These are phyloP conservation scores for Drosophila subquinaria DNA, from an alignment of 2,888 invertebrate genomes.

Conservation along the genomic window DNA sequence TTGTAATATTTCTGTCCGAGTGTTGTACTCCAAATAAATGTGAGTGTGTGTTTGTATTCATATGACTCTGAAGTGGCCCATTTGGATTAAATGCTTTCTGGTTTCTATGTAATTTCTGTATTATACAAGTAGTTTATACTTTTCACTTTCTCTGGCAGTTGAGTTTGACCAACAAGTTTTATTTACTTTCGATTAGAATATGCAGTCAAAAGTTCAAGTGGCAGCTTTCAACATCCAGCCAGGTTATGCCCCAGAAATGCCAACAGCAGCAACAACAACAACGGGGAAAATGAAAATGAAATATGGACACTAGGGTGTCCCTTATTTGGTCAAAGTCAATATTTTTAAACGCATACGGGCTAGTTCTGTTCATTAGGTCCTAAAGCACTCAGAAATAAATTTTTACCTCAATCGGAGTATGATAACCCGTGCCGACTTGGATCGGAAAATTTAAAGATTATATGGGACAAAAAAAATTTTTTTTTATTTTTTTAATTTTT, in stretches of 20 bases:
- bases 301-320: too few relatives aligned
- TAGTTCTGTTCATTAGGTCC: too few relatives aligned
- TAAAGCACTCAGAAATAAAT: too few relatives aligned
- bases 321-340: too few relatives aligned
- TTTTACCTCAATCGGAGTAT: too few relatives aligned
- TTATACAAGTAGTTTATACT: constrained; percentile 7
- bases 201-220: constrained; percentile 31
- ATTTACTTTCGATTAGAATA: constrained; percentile 54
- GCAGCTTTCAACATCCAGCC: constrained; percentile 22
- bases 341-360: too few relatives aligned
- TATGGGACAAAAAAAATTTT: too few relatives aligned
- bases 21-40: constrained; percentile 40
- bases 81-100: constrained; percentile 49
- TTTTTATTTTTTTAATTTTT: too few relatives aligned
- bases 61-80: constrained; percentile 62
- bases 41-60: constrained; percentile 42
- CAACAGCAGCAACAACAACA: constrained; percentile 11
- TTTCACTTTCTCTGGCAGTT: constrained; percentile 10
- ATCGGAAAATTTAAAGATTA: too few relatives aligned
- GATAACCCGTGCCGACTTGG: too few relatives aligned
- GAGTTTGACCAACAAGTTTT: constrained; percentile 29
- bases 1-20: constrained; percentile 65
- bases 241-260: constrained; percentile 22
- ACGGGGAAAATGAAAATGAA: constrained; percentile 32
- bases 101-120: constrained; percentile 28